phyloP scores from a whole-genome alignment of 2,113 vertebrate genomes.

The Crotalus helleri region DNA sequence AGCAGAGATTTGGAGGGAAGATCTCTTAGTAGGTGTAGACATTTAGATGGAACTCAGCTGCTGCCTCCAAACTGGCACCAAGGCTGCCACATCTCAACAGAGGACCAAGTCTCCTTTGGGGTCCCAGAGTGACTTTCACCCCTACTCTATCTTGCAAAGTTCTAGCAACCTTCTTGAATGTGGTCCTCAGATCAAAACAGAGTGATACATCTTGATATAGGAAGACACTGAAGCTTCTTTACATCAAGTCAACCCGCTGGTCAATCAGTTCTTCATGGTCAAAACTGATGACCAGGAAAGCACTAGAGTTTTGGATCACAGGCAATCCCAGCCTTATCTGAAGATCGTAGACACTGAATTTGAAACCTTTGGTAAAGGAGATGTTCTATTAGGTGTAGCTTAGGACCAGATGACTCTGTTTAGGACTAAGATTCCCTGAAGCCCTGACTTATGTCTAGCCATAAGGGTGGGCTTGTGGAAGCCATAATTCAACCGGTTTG shows the following conservation, averaged over 20 bases:
- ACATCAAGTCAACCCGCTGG: not conserved
- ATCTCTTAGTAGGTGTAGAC: not conserved
- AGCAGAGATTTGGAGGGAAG: not conserved
- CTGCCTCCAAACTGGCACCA: not conserved
- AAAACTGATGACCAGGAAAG: not conserved
- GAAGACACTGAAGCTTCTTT: not conserved
- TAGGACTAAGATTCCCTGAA: not conserved
- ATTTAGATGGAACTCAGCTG: not conserved
- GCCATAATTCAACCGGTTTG: not conserved
- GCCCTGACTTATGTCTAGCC: not conserved
- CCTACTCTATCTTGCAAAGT: not conserved
- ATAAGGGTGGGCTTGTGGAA: not conserved
- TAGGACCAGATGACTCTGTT: not conserved
- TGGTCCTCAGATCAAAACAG: not conserved
- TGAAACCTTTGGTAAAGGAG: not conserved
- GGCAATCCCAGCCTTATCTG: too few relatives aligned
- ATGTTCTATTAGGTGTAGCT: not conserved
- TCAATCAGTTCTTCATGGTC: not conserved
- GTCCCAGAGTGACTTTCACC: not conserved
- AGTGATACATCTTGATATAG: not conserved
- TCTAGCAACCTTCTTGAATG: not conserved
- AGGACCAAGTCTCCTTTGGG: not conserved
- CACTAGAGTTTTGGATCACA: not conserved
- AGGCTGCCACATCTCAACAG: not conserved
- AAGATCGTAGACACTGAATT: not conserved